A percentile compares a stretch with the other conserved stretches of the same genome.
Conservation (phyloP, 2,113 vertebrate genomes). For the Lathamus discolor region DNA sequence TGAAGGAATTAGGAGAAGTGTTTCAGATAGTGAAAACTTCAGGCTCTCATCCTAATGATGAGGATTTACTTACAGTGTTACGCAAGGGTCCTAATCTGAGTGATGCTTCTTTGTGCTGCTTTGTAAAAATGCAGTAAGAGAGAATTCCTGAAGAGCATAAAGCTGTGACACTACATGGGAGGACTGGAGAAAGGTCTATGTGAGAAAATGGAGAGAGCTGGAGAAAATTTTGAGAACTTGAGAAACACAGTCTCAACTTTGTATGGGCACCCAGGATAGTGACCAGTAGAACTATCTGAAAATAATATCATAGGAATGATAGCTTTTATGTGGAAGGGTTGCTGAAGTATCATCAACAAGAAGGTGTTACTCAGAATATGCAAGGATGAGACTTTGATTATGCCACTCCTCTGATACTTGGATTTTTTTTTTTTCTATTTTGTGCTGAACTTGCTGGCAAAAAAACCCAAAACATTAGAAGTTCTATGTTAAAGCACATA, state of each 20-base stretch:
- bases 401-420: not conserved
- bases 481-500: not conserved
- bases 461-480: not conserved
- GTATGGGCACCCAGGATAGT: not conserved
- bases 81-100: not conserved
- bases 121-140: not conserved
- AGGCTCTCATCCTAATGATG: not conserved
- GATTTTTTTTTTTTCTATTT: not conserved
- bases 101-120: not conserved
- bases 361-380: not conserved
- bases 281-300: not conserved
- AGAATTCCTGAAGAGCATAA: not conserved
- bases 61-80: not conserved
- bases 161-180: not conserved
- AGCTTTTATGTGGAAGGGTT: not conserved
- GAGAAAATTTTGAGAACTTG: not conserved
- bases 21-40: not conserved
- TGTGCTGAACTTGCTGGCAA: not conserved
- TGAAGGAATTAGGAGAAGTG: not conserved
- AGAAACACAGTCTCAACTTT: not conserved
- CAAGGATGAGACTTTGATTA: not conserved
- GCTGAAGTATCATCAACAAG: not conserved
- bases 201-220: not conserved
- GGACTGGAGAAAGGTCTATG: not conserved
- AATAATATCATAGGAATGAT: not conserved